Percentiles rank a stretch among this genome's conserved stretches.
These are phyloP conservation scores for Eumeta japonica DNA, from an alignment of 1,140 invertebrate genomes.

Conservation along the genomic window DNA sequence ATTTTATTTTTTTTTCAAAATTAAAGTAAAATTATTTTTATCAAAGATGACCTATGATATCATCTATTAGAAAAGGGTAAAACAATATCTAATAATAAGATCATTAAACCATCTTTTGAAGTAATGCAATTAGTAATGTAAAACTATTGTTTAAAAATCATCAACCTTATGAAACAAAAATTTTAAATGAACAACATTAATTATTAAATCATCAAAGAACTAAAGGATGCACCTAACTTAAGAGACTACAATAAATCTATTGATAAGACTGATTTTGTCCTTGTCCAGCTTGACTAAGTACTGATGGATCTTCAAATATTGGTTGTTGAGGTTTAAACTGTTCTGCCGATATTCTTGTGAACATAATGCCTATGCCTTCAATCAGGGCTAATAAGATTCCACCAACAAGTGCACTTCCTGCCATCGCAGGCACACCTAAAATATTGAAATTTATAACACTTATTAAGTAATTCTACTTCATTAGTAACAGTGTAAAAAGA, in stretches of 20 bases:
- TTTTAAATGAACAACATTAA: background rate
- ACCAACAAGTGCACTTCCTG: slow-evolving; percentile 92
- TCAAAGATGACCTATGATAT: background rate
- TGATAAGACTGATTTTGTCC: slow-evolving; percentile 33
- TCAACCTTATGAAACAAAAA: background rate
- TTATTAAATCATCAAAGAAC: too few relatives aligned
- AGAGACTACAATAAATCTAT: slow-evolving; percentile 11
- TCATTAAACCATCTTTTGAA: background rate
- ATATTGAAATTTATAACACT: slow-evolving; percentile 15
- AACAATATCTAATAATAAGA: background rate
- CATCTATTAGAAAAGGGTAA: background rate
- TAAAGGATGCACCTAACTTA: too few relatives aligned
- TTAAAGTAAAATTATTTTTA: background rate
- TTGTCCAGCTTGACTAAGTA: slow-evolving; percentile 55
- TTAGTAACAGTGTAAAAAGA: too few relatives aligned
- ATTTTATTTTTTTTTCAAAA: background rate
- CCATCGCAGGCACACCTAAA: slow-evolving; percentile 80
- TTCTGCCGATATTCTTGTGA: slow-evolving; percentile 85
- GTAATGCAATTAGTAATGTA: background rate
- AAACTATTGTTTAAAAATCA: background rate
- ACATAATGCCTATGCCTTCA: slow-evolving; percentile 93
- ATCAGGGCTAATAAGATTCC: slow-evolving; percentile 93
- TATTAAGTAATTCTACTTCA: slow-evolving; percentile 2
- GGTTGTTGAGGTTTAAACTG: slow-evolving; percentile 81
- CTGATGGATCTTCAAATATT: slow-evolving; percentile 69